Evolutionary conservation across 1,140 invertebrate species (phyloP).

Genomic region (Nephila pilipes): DNA sequence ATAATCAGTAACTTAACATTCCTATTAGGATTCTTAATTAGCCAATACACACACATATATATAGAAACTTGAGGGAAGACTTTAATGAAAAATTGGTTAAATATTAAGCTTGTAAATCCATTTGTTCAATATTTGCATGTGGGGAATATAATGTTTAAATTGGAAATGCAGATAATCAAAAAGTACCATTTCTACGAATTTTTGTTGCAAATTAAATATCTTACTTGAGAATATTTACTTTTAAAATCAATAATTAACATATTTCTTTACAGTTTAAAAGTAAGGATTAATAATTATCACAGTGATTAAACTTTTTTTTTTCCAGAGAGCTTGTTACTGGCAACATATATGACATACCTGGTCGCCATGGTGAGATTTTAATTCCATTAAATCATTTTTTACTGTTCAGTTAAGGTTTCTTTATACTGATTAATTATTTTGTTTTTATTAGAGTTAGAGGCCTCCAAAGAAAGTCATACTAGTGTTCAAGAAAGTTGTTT

Average conservation of each 20-base stretch:
- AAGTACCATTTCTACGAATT: neutral
- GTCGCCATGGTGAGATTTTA: neutral
- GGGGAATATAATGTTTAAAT: too few relatives aligned
- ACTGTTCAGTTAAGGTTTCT: neutral
- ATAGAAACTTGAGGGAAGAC: too few relatives aligned
- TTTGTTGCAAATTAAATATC: neutral
- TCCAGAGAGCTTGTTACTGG: constrained; percentile 12
- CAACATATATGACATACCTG: constrained; percentile 47
- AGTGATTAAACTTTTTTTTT: neutral
- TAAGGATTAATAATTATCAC: neutral
- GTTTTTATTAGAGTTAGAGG: neutral
- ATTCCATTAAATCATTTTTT: neutral
- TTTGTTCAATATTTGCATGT: too few relatives aligned
- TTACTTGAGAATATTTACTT: neutral
- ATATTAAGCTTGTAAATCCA: too few relatives aligned
- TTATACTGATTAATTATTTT: too few relatives aligned
- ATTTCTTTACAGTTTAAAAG: neutral
- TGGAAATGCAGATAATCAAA: too few relatives aligned
- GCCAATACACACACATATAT: too few relatives aligned
- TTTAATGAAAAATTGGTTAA: too few relatives aligned
- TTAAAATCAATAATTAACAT: neutral
- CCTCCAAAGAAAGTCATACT: neutral
- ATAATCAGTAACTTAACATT: too few relatives aligned
- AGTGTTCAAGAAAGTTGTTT: neutral
- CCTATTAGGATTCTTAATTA: too few relatives aligned